Base-by-base conservation (phyloP, 2,113 vertebrate genomes). In the Diphyllodes magnificus region DNA sequence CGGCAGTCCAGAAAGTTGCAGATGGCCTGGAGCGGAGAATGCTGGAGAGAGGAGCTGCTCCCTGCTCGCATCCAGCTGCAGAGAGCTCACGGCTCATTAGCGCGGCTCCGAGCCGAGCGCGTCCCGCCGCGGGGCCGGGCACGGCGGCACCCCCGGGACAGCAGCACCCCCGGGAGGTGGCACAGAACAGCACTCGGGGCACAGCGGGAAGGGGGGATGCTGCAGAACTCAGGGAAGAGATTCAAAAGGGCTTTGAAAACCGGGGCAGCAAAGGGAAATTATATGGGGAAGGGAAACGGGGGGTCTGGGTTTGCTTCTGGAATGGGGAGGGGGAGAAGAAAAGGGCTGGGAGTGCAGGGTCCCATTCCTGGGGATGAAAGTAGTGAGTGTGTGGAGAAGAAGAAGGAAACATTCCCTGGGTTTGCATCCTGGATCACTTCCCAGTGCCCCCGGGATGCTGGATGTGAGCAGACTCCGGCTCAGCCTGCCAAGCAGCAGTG, bases 141-240 rank as follows among this genome's bases (percentile, higher is more conserved):
- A 69, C 1, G 5, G 51, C 7, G 10, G 21, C 31, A 24, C 8
- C 61, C 64, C 37, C 9, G 11, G 65, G 12, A 39, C 22, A 25
- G 70, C 39, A 25, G 70, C 30, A 42, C 23, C 30, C 5, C 77
- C 8, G 9, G 42, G 35, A 22, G 25, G 16, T 14, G 23, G 6
- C 57, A 51, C 71, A 9, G 51, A 17, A 6, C 18, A 6, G 31
- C 37, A 4, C 28, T 2, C 15, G 3, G 56, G 56, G 24, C 65
- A 49, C 42, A 7, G 66, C 2, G 4, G 35, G 42, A 18, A 23
- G 3, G 7, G 45, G 59, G 18, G 0, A 28, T 2, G 2, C 59
- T 13, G 19, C 66, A 33, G 15, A 24, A 11, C 15, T 7, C 44
- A 0, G 28, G 8, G 24, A 11, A 15, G 18, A 39, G 19, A n/a